Evolutionary conservation across 2,113 vertebrate species (phyloP), one percentile per base, ranked within the genome.

Genomic region (Nyctibius bracteatus): DNA sequence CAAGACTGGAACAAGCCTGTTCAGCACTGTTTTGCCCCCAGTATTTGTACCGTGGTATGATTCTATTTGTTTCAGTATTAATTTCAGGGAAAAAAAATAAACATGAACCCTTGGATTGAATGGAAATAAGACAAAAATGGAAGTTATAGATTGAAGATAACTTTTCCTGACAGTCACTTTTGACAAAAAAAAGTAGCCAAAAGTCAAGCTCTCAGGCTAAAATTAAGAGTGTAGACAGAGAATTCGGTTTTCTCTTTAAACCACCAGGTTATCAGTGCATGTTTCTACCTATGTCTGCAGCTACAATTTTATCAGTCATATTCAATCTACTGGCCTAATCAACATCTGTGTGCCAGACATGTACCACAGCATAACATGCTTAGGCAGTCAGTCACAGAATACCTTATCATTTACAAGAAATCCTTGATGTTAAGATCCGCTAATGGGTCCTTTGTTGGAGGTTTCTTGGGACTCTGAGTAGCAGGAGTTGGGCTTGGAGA

Each of bases 381-480:
- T 3, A 18, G 87, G 95, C 86, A 97, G 86, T 90, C 96, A 97
- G 88, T 41, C 90, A 96, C 94, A 92, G 73, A 95, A 62, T 98
- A 98, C 98, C 98, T 99, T 98, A 92, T 96, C 31, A 61, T 97
- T 99, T 99, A 99, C 98, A 99, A 99, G 99, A 99, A 99, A 98
- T 99, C 99, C 98, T 99, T 99, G 98, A 99, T 99, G 98, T 99
- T 99, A 96, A 99, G 99, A 96, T 99, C 99, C 97, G 99, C 99
- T 98, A 99, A 98, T 81, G 99, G 99, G 97, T 99, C 99, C 98
- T 99, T 99, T 97, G 99, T 96, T 95, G 99, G 99, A 96, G 99
- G 99, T 97, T 99, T 99, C 98, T 99, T 99, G 97, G 99, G 99
- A 97, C 99, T 99, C 98, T 99, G 99, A 98, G 97, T 98, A 96